Evolutionary conservation across 2,113 vertebrate species (phyloP).

Genomic region (Furnarius figulus): DNA sequence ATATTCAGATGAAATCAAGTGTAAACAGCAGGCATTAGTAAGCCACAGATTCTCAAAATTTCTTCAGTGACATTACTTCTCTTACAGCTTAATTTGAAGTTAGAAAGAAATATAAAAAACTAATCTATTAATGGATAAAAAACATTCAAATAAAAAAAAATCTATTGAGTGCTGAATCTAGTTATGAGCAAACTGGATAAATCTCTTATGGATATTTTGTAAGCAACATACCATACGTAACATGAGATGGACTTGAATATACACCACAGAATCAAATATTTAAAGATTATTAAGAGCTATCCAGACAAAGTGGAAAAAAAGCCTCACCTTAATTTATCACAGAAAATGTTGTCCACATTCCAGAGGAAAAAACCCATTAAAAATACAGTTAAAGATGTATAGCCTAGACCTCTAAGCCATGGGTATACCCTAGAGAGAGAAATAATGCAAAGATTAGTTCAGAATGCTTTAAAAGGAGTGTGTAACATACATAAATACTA

Average conservation of each 20-base stretch:
- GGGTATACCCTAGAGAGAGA: constrained; percentile 88
- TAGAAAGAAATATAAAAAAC: background rate
- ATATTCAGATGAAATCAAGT: background rate
- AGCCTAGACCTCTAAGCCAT: constrained; percentile 89
- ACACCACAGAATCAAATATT: background rate
- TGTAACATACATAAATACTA: background rate
- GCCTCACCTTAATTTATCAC: constrained; percentile 89
- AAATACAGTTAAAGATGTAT: constrained; percentile 91
- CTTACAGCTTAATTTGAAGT: background rate
- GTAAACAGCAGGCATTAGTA: background rate
- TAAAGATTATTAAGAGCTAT: background rate
- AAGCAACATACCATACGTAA: background rate
- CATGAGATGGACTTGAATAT: background rate
- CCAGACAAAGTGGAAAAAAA: background rate
- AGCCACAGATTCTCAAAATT: background rate
- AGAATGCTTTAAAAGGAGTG: background rate
- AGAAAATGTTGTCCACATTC: constrained; percentile 97
- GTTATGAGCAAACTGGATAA: background rate
- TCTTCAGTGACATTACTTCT: background rate
- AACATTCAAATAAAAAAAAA: fast-evolving
- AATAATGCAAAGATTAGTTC: background rate
- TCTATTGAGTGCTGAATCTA: background rate
- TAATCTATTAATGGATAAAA: background rate
- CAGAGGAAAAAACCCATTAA: constrained; percentile 94
- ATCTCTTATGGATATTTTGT: background rate